Percentiles rank a stretch among this genome's conserved stretches.
These are phyloP conservation scores for Sebastiscus tertius DNA, from an alignment of 2,797 vertebrate genomes.

Conservation along the genomic window DNA sequence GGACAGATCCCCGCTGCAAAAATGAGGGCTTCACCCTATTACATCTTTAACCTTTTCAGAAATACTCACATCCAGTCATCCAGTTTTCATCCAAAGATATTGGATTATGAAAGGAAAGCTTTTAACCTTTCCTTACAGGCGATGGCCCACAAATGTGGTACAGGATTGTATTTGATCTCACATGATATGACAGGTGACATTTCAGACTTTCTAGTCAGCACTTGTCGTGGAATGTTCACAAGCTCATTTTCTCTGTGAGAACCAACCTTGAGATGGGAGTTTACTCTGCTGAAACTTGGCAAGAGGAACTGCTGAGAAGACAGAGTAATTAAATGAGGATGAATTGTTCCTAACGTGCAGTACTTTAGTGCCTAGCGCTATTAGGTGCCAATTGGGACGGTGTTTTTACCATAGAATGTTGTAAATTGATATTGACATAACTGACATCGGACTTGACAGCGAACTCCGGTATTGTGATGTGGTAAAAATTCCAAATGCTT, in stretches of 20 bases:
- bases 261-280: constrained; percentile 47
- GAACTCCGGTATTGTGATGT: neutral
- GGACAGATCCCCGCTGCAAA: neutral
- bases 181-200: constrained; percentile 36
- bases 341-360: neutral
- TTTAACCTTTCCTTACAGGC: neutral
- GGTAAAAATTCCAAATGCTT: neutral
- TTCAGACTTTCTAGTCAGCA: constrained; percentile 51
- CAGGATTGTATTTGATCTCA: constrained; percentile 38
- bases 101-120: neutral
- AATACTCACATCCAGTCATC: neutral
- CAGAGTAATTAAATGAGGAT: constrained; percentile 18
- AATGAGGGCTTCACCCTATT: neutral
- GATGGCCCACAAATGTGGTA: neutral
- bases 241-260: constrained; percentile 65
- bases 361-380: neutral
- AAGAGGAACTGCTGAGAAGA: constrained; percentile 7
- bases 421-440: neutral
- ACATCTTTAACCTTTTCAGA: neutral
- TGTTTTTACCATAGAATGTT: neutral
- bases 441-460: neutral
- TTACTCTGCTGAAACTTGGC: constrained; percentile 71
- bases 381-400: neutral
- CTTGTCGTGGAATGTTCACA: constrained; percentile 66
- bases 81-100: neutral